phyloP scores from a whole-genome alignment of 2,888 invertebrate genomes.

The Cosmia pyralina region DNA sequence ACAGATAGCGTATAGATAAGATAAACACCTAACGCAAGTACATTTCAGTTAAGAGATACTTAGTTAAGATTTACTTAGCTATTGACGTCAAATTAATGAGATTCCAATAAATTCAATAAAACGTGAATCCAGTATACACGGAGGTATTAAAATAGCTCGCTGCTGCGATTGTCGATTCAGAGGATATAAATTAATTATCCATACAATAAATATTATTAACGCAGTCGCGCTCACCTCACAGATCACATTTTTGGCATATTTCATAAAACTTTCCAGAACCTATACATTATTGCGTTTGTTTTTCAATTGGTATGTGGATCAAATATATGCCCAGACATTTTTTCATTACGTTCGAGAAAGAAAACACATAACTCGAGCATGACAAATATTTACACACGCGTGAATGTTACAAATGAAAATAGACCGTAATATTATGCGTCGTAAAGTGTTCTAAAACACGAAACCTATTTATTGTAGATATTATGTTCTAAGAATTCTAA shows the following conservation, averaged over 20 bases:
- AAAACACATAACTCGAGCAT: constrained; percentile 51
- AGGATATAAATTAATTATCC: constrained; percentile 43
- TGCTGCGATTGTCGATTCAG: constrained; percentile 29
- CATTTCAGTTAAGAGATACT: constrained; percentile 35
- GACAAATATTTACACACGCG: constrained; percentile 58
- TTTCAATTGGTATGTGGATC: constrained; percentile 40
- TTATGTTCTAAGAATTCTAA: constrained; percentile 57
- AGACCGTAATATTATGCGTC: constrained; percentile 38
- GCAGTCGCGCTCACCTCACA: constrained; percentile 14
- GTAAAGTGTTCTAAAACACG: constrained; percentile 48
- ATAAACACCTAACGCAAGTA: constrained; percentile 30
- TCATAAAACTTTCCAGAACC: constrained; percentile 28
- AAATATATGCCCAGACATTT: constrained; percentile 49
- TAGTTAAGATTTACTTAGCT: constrained; percentile 26
- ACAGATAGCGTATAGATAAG: constrained; percentile 47
- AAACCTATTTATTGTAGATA: constrained; percentile 43
- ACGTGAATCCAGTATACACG: constrained; percentile 25
- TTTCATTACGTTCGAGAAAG: constrained; percentile 53
- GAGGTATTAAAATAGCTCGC: constrained; percentile 20
- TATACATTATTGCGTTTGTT: constrained; percentile 27
- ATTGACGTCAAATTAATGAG: constrained; percentile 44
- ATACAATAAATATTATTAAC: constrained; percentile 51
- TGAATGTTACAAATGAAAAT: constrained; percentile 54
- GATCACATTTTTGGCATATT: constrained; percentile 13
- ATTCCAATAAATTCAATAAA: constrained; percentile 41